A percentile compares a stretch with the other conserved stretches of the same genome.
Evolutionary conservation across 2,888 invertebrate genomes (phyloP).

Genomic region (Isoperla grammatica): DNA sequence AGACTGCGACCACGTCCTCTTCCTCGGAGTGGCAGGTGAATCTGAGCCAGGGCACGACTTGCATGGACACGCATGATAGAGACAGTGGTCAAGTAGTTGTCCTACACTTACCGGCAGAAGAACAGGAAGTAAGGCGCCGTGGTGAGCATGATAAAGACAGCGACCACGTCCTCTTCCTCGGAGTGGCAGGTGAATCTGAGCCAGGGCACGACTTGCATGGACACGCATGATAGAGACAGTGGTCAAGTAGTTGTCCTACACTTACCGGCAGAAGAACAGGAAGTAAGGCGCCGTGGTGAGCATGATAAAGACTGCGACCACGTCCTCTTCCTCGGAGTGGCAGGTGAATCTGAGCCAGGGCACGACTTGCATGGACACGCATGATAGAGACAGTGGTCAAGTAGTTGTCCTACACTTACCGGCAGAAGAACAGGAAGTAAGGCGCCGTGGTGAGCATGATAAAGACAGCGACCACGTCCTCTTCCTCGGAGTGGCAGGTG

Average conservation of each 20-base stretch:
- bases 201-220: not conserved
- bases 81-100: too few relatives aligned
- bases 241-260: too few relatives aligned
- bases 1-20: constrained; percentile 70
- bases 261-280: too few relatives aligned
- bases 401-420: too few relatives aligned
- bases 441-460: constrained; percentile 95
- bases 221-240: too few relatives aligned
- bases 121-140: too few relatives aligned
- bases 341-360: not conserved
- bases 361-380: too few relatives aligned
- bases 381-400: too few relatives aligned
- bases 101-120: too few relatives aligned
- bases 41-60: not conserved
- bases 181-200: not conserved
- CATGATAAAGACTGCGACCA: constrained; percentile 87
- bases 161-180: constrained; percentile 57
- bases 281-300: too few relatives aligned
- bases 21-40: not conserved
- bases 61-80: too few relatives aligned
- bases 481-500: not conserved
- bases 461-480: constrained; percentile 74
- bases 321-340: constrained; percentile 43
- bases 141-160: constrained; percentile 90
- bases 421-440: too few relatives aligned